phyloP scores from a whole-genome alignment of 2,113 vertebrate genomes.

The Porphyrio hochstetteri region DNA sequence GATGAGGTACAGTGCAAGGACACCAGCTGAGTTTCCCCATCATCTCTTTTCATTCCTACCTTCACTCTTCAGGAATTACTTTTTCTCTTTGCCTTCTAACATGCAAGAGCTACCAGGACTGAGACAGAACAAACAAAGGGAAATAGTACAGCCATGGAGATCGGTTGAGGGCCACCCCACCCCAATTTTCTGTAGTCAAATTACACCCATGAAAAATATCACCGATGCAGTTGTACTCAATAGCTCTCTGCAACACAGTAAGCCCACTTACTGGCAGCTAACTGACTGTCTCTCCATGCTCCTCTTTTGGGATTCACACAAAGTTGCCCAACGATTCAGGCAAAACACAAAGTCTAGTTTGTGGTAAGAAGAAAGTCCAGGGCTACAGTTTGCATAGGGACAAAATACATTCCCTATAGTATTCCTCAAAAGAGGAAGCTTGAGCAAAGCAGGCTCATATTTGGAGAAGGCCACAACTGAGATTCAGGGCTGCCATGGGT shows the following conservation, averaged over 20 bases:
- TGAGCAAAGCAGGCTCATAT: neutral
- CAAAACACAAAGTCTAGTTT: constrained; percentile 5
- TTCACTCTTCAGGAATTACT: neutral
- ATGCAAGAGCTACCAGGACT: constrained; percentile 16
- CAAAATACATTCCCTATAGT: neutral
- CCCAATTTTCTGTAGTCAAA: neutral
- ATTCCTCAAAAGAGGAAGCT: constrained; percentile 12
- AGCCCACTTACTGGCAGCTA: neutral
- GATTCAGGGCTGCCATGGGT: constrained; percentile 59
- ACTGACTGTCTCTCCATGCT: neutral
- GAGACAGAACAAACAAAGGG: constrained; percentile 60
- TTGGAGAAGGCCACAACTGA: constrained; percentile 60
- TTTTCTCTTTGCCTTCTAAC: constrained; percentile 3
- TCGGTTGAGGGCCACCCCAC: neutral
- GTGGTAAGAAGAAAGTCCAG: neutral
- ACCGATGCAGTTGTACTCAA: neutral
- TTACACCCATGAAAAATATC: neutral
- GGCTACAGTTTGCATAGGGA: neutral
- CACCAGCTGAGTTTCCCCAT: neutral
- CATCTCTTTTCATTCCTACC: neutral
- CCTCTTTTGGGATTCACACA: neutral
- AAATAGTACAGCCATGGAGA: constrained; percentile 63
- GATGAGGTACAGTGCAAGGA: neutral
- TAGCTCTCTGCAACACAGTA: neutral
- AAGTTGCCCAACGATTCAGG: neutral